Conservation (phyloP, 2,888 invertebrate genomes). For the Cinara cedri region DNA sequence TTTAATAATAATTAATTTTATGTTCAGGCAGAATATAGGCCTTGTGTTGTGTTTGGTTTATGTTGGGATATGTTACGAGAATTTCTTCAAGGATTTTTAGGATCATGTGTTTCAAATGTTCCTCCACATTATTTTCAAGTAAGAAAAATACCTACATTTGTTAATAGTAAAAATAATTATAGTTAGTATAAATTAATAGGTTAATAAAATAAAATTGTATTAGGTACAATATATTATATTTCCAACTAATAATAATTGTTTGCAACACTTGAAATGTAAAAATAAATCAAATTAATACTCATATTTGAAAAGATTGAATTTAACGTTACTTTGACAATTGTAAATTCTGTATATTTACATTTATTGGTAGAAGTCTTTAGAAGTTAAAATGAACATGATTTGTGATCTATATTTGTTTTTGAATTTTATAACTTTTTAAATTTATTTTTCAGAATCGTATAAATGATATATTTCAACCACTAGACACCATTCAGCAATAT, state of each 20-base stretch:
- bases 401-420: background rate
- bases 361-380: too few relatives aligned
- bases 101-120: constrained; percentile 74
- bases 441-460: constrained; percentile 68
- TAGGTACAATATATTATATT: too few relatives aligned
- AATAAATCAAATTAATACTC: too few relatives aligned
- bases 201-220: background rate
- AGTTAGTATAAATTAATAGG: background rate
- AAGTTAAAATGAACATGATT: too few relatives aligned
- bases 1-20: background rate
- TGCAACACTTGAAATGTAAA: too few relatives aligned
- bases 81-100: constrained; percentile 88
- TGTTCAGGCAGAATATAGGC: constrained; percentile 82
- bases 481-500: constrained; percentile 92
- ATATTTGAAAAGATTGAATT: too few relatives aligned
- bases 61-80: constrained; percentile 93
- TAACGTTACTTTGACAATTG: too few relatives aligned
- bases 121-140: constrained; percentile 75
- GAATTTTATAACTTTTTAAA: background rate
- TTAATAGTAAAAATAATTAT: too few relatives aligned
- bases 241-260: too few relatives aligned
- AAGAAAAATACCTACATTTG: constrained; percentile 43
- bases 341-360: too few relatives aligned
- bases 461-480: constrained; percentile 86
- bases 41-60: constrained; percentile 84